These are phyloP conservation scores for Myoxocephalus aenaeus DNA, from an alignment of 2,797 vertebrate genomes.

Conservation along the genomic window DNA sequence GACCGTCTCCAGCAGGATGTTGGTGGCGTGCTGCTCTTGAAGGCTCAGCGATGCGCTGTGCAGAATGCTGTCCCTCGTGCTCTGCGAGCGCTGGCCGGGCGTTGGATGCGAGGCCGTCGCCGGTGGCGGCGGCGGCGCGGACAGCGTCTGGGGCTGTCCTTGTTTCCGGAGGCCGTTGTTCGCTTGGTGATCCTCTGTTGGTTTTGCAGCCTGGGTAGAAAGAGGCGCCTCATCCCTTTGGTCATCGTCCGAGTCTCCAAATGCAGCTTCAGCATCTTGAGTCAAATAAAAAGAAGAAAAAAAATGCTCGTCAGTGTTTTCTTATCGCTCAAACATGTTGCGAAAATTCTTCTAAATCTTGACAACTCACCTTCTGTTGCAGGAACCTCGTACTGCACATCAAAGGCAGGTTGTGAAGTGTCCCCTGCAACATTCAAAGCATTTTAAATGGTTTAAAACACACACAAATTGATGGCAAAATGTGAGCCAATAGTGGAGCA, in stretches of 20 bases:
- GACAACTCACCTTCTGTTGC: slow-evolving; percentile 68
- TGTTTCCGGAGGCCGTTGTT: slow-evolving; percentile 68
- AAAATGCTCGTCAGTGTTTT: slow-evolving; percentile 3
- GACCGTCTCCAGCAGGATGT: slow-evolving; percentile 83
- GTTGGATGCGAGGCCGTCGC: background rate
- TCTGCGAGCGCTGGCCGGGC: slow-evolving; percentile 37
- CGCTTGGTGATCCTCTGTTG: slow-evolving; percentile 61
- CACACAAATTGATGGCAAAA: background rate
- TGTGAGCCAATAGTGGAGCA: background rate
- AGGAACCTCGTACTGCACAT: slow-evolving; percentile 73
- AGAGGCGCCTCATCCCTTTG: slow-evolving; percentile 63
- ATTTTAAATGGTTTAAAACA: slow-evolving; percentile 4
- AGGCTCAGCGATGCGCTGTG: slow-evolving; percentile 81
- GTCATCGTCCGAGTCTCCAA: slow-evolving; percentile 77
- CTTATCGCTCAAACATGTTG: background rate
- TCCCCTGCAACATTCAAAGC: slow-evolving; percentile 66
- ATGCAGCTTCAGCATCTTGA: slow-evolving; percentile 64
- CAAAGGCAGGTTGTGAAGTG: slow-evolving; percentile 66
- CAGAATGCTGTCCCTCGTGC: slow-evolving; percentile 71
- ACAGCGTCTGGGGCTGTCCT: slow-evolving; percentile 32
- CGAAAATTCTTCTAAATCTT: background rate
- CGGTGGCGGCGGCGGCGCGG: background rate
- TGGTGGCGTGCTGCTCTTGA: slow-evolving; percentile 86
- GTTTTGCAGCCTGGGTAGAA: slow-evolving; percentile 50
- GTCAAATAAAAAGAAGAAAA: slow-evolving; percentile 12